Evolutionary conservation across 1,140 invertebrate species (phyloP).

Genomic region (Aphidius ervi): DNA sequence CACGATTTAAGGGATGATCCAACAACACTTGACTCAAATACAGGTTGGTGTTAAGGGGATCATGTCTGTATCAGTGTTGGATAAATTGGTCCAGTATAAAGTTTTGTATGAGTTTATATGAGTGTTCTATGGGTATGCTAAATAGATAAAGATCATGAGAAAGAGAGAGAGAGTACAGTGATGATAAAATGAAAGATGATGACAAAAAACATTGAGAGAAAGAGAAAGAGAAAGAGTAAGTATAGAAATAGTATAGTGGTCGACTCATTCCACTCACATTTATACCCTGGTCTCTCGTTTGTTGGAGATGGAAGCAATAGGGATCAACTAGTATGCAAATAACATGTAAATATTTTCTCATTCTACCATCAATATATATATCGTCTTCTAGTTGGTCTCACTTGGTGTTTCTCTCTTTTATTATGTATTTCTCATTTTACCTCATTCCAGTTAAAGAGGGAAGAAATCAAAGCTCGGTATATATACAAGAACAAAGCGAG

Average conservation of each 20-base stretch:
- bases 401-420: slow-evolving; percentile 23
- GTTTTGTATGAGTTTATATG: slow-evolving; percentile 11
- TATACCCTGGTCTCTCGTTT: slow-evolving; percentile 23
- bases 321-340: slow-evolving; percentile 58
- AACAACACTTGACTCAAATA: slow-evolving; percentile 34
- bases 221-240: slow-evolving; percentile 20
- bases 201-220: slow-evolving; percentile 2
- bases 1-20: slow-evolving; percentile 36
- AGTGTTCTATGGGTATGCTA: slow-evolving; percentile 2
- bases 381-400: slow-evolving; percentile 28
- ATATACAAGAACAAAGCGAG: slow-evolving; percentile 40
- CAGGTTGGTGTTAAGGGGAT: slow-evolving; percentile 34
- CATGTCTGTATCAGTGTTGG: slow-evolving; percentile 7
- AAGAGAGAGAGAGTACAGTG: slow-evolving; percentile 4
- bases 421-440: slow-evolving; percentile 1
- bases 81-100: no score
- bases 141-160: slow-evolving; percentile 10
- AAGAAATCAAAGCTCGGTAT: slow-evolving; percentile 49
- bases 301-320: slow-evolving; percentile 55
- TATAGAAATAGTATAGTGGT: slow-evolving; percentile 29
- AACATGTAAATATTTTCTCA: slow-evolving; percentile 54
- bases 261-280: neutral
- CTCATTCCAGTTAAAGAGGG: slow-evolving; percentile 23
- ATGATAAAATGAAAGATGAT: no score
- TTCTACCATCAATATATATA: slow-evolving; percentile 38